Evolutionary conservation across 1,140 invertebrate species (phyloP), one percentile per base, ranked within the genome.

Genomic region (Papilio aristodemus): DNA sequence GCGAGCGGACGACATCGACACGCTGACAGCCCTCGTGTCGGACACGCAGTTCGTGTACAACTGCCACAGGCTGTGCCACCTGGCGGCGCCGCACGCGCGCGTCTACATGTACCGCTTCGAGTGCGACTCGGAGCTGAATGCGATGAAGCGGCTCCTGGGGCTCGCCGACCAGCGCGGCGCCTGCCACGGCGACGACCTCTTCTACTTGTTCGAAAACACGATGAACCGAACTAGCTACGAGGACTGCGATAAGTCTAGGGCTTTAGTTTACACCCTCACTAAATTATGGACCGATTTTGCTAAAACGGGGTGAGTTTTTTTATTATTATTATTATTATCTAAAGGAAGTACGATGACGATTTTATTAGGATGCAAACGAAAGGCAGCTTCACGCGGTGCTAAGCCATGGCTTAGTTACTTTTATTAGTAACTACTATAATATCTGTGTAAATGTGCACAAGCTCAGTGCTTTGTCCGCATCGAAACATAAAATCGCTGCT

Each of bases 241-340:
- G 64, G 78, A 80, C 7, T 67, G 78, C 9, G 69, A 78, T 6
- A 84, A 84, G 46, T 41, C 84, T 27, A 81, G 89, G 66, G 72
- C 76, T 14, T 75, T 83, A 62, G 71, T 79, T 32, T 69, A 67
- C 70, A 73, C 62, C 10, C 81, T 95, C 75, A 94, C 94, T 0
- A 90, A 83, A 14, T 69, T 95, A 9, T 95, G 95, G 94, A 90
- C 92, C 0, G 94, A 95, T 83, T 96, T 96, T 76, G 95, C 95
- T 0, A 92, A 91, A 78, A 91, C 87, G 9, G 93, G 94, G 95
- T 95, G 84, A 91, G 62, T 43, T 14, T 14, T 36, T 27, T 19
- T 39, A 19, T 17, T 46, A 8, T 39, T 13, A 13, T n/a, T n/a
- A n/a, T n/a, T n/a, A n/a, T n/a, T n/a, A n/a, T n/a, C n/a, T n/a